Base-by-base conservation (phyloP, 2,113 vertebrate species). In the Oxyruncus cristatus region DNA sequence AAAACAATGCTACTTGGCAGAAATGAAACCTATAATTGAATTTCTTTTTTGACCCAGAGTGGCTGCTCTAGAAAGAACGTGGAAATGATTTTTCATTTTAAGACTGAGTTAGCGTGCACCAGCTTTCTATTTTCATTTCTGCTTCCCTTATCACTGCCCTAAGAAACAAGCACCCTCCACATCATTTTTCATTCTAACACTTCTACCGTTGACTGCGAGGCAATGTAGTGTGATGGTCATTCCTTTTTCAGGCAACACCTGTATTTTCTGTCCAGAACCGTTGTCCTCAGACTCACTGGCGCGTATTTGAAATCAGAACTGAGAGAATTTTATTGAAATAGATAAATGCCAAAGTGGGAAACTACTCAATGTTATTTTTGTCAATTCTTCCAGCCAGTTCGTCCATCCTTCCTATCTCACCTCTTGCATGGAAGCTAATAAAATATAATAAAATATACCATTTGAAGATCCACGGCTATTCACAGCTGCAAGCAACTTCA, bases 321-420 rank as follows among this genome's bases (percentile, higher is more conserved):
- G 19, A 78, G 46, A 62, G 35, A 49, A 55, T 21, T 37, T 24
- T 49, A 33, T 30, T 49, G 5, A 24, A 74, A 61, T 8, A 35
- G 17, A 35, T 35, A 30, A 10, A 67, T 27, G 8, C 17, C 0
- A 0, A 77, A 77, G 61, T 4, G 11, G 6, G 44, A 53, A 62
- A 49, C 18, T 23, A 39, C 22, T 32, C 8, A 5, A 14, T 8
- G 7, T 28, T 61, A 18, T 19, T 88, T 92, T 28, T 58, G n/a
- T 73, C 19, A 30, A 0, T 24, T 72, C 47, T 68, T 79, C 28
- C 12, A 32, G 15, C 9, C 26, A 11, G 14, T 23, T 86, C 6
- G 3, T 41, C 39, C 35, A 65, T 49, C 33, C 26, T 67, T 80
- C 49, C 46, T 37, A 62, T 77, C 44, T 68, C 6, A 0, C 18